These are phyloP conservation scores for Glaucomys volans DNA, from an alignment of 2,113 vertebrate species.

Conservation along the genomic window DNA sequence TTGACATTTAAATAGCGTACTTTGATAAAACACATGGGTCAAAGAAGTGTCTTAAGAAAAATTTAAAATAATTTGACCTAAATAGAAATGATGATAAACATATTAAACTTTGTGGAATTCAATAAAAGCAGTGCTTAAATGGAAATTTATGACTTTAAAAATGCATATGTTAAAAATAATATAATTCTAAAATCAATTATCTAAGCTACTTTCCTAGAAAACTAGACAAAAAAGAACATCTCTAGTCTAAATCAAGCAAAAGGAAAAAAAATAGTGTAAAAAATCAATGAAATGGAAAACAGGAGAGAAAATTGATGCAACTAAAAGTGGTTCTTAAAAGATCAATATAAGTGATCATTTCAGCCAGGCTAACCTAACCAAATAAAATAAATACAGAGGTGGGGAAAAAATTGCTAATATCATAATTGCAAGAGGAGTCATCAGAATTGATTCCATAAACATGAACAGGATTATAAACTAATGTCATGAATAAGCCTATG, in stretches of 20 bases:
- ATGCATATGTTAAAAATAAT: background rate
- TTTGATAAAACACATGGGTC: background rate
- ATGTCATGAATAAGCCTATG: background rate
- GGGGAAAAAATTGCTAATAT: background rate
- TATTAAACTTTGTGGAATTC: background rate
- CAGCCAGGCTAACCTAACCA: background rate
- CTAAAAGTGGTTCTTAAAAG: background rate
- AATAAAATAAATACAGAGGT: no score
- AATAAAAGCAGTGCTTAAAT: background rate
- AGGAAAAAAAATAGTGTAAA: background rate
- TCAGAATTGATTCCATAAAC: background rate
- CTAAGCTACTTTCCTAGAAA: background rate
- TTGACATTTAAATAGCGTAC: background rate
- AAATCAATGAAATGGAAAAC: background rate
- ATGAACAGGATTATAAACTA: background rate
- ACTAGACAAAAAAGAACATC: background rate
- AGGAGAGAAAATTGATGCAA: background rate
- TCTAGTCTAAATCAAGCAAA: background rate
- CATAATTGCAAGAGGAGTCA: background rate
- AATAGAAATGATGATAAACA: background rate
- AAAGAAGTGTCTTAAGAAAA: background rate
- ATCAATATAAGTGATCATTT: background rate
- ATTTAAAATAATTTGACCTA: background rate
- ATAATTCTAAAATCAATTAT: background rate
- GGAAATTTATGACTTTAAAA: background rate